phyloP scores from a whole-genome alignment of 2,888 invertebrate species.

The Ligdia adustata region DNA sequence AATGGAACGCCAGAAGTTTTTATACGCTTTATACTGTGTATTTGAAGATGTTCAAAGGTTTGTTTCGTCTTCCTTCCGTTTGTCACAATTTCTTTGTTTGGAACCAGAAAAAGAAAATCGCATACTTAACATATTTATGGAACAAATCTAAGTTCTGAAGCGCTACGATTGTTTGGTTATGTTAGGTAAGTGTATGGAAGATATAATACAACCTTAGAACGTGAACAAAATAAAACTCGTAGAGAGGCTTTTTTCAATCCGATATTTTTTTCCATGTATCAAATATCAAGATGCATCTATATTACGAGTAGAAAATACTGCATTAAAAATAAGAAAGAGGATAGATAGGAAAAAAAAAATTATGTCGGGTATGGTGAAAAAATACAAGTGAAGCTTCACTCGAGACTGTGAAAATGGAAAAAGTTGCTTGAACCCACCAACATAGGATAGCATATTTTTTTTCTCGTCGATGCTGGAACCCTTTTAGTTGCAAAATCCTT shows the following conservation, averaged over 20 bases:
- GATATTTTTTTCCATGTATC: too few species aligned
- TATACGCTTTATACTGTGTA: background rate
- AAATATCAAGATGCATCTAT: too few species aligned
- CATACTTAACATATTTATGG: too few species aligned
- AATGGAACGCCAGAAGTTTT: conserved; percentile 3
- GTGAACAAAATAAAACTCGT: too few species aligned
- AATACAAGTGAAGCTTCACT: conserved; percentile 4
- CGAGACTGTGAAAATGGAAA: conserved; percentile 10
- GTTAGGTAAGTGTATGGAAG: too few species aligned
- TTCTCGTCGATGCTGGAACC: too few species aligned
- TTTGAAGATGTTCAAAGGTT: conserved; percentile 2
- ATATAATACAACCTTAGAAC: too few species aligned
- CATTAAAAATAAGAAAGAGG: background rate
- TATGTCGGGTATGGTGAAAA: conserved; percentile 1
- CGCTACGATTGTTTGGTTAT: too few species aligned
- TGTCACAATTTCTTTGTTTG: background rate
- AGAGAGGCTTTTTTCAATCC: too few species aligned
- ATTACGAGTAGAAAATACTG: too few species aligned
- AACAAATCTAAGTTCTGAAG: too few species aligned
- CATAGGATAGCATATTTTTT: too few species aligned
- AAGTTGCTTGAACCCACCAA: background rate
- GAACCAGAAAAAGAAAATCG: background rate
- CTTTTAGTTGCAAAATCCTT: conserved; percentile 6
- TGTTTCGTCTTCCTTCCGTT: background rate
- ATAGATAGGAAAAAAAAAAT: conserved; percentile 17